Percentiles rank a stretch among this genome's conserved stretches.
Evolutionary conservation across 2,888 invertebrate species (phyloP).

Genomic region (Xanthorhoe designata): DNA sequence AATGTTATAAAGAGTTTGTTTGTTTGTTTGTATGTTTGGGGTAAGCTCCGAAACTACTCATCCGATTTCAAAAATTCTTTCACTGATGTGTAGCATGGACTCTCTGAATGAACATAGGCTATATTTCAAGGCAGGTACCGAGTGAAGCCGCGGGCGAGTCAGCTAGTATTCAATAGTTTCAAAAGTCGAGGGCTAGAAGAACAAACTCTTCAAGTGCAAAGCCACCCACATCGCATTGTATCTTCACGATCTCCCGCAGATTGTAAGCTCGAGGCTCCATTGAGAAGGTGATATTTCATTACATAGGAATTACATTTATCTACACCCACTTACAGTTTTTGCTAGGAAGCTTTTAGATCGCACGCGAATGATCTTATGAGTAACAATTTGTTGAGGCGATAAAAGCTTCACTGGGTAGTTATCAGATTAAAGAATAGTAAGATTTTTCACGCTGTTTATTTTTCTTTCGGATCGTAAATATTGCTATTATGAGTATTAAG

Average conservation of each 20-base stretch:
- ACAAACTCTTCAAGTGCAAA: conserved; percentile 17
- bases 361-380: conserved; percentile 21
- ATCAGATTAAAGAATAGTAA: not conserved
- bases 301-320: conserved; percentile 48
- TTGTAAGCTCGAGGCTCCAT: conserved; percentile 46
- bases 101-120: too few relatives aligned
- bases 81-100: too few relatives aligned
- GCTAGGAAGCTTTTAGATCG: conserved; percentile 21
- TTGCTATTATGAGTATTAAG: too few relatives aligned
- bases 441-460: conserved; percentile 1
- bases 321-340: conserved; percentile 45
- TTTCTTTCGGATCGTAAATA: not conserved
- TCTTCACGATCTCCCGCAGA: conserved; percentile 51
- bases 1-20: too few relatives aligned
- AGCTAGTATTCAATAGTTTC: too few relatives aligned
- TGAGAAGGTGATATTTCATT: conserved; percentile 50
- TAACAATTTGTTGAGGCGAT: conserved; percentile 15
- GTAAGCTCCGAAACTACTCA: too few relatives aligned
- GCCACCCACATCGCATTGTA: conserved; percentile 49
- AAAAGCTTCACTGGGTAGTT: conserved; percentile 8
- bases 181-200: not conserved
- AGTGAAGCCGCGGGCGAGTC: too few relatives aligned
- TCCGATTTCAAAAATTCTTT: too few relatives aligned
- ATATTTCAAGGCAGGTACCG: too few relatives aligned
- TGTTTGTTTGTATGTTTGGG: too few relatives aligned